Conservation (phyloP, 1,140 invertebrate species). For the Pachypeltis micranthus region DNA sequence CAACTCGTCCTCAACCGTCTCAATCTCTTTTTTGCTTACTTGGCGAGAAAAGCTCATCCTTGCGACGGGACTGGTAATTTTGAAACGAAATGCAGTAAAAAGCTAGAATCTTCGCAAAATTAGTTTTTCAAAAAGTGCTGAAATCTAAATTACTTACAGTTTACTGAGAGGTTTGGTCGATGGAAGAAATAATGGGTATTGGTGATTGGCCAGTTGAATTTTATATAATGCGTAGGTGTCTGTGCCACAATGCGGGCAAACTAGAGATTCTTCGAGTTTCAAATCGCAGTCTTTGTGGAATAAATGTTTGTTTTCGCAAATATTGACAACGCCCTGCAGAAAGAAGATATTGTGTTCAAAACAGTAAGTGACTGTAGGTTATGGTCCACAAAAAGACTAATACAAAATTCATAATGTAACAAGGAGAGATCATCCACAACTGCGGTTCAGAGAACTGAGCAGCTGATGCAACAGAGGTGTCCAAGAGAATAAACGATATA, state of each 20-base stretch:
- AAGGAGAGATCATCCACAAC: too few relatives aligned
- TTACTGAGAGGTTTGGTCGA: constrained; percentile 38
- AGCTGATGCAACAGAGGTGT: too few relatives aligned
- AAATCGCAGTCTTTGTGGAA: constrained; percentile 64
- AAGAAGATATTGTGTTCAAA: too few relatives aligned
- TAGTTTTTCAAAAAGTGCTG: too few relatives aligned
- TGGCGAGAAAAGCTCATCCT: constrained; percentile 29
- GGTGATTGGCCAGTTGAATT: constrained; percentile 44
- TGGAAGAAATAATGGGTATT: constrained; percentile 45
- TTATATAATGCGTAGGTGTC: constrained; percentile 44
- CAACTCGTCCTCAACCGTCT: constrained; percentile 27
- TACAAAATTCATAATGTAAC: too few relatives aligned
- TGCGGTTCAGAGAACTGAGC: too few relatives aligned
- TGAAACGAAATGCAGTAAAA: constrained; percentile 5
- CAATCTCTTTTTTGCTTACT: constrained; percentile 18
- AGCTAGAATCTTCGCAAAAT: neutral
- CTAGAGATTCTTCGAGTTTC: constrained; percentile 38
- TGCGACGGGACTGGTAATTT: constrained; percentile 34
- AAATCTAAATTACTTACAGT: constrained; percentile 33
- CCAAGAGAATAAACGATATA: too few relatives aligned
- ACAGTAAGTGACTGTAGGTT: too few relatives aligned
- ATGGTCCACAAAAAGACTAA: too few relatives aligned
- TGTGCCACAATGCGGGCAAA: constrained; percentile 68
- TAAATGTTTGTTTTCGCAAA: constrained; percentile 54
- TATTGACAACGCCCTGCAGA: constrained; percentile 59